These are phyloP conservation scores for Ips nitidus DNA, from an alignment of 1,140 invertebrate genomes.

Conservation along the genomic window DNA sequence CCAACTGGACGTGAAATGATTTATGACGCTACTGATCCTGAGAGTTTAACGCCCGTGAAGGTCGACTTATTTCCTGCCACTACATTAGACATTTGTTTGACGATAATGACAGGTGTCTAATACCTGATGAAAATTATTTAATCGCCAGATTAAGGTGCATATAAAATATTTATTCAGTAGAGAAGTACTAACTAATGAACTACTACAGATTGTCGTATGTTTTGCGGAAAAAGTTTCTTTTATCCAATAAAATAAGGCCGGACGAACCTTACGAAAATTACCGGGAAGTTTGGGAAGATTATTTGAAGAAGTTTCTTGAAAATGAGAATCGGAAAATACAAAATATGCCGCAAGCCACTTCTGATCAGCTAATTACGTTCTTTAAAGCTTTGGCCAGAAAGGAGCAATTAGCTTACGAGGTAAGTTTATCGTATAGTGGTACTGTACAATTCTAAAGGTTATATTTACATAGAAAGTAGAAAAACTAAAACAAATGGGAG, in stretches of 20 bases:
- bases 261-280: slow-evolving; percentile 29
- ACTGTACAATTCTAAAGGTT: not conserved
- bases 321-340: slow-evolving; percentile 35
- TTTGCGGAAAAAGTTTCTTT: slow-evolving; percentile 25
- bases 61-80: slow-evolving; percentile 26
- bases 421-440: not conserved
- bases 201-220: slow-evolving; percentile 17
- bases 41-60: slow-evolving; percentile 37
- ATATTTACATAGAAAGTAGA: slow-evolving; percentile 15
- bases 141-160: slow-evolving; percentile 27
- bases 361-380: slow-evolving; percentile 27
- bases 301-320: slow-evolving; percentile 30
- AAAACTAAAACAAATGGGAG: slow-evolving; percentile 8
- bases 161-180: not conserved
- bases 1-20: slow-evolving; percentile 15
- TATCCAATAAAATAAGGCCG: slow-evolving; percentile 24
- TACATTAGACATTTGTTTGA: slow-evolving; percentile 30
- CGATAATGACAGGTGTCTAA: slow-evolving; percentile 34
- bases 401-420: slow-evolving; percentile 22
- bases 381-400: slow-evolving; percentile 28
- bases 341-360: slow-evolving; percentile 38
- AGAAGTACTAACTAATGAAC: not conserved
- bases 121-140: slow-evolving; percentile 34
- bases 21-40: slow-evolving; percentile 35
- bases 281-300: slow-evolving; percentile 26